Percentiles rank a stretch among this genome's conserved stretches.
Conservation (phyloP, 2,888 invertebrate species). For the Hydrotaea diabolus region DNA sequence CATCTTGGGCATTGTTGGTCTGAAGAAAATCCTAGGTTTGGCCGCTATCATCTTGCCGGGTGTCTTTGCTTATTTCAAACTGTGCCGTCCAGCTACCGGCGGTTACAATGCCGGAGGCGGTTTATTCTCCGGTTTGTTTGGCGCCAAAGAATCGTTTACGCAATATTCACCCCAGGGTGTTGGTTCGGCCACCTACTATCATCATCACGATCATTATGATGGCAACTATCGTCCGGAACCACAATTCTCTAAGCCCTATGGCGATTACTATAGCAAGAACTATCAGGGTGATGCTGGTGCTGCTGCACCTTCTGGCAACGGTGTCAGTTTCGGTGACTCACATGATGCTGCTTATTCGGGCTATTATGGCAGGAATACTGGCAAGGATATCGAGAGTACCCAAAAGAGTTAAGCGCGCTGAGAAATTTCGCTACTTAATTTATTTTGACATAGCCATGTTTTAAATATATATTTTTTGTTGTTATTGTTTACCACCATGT, state of each 20-base stretch:
- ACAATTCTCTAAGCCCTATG: slow-evolving; percentile 78
- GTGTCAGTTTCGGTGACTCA: slow-evolving; percentile 83
- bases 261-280: slow-evolving; percentile 81
- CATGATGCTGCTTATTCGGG: slow-evolving; percentile 88
- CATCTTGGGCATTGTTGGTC: slow-evolving; percentile 90
- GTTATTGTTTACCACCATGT: slow-evolving; percentile 43
- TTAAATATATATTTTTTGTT: slow-evolving; percentile 39
- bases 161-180: slow-evolving; percentile 89
- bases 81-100: slow-evolving; percentile 88
- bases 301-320: slow-evolving; percentile 71
- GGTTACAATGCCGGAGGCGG: slow-evolving; percentile 79
- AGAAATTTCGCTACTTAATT: slow-evolving; percentile 67
- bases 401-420: slow-evolving; percentile 68
- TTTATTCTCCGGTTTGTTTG: slow-evolving; percentile 76
- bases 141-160: slow-evolving; percentile 79
- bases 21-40: slow-evolving; percentile 91
- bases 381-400: slow-evolving; percentile 78
- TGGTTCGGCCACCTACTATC: slow-evolving; percentile 84
- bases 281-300: slow-evolving; percentile 75
- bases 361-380: slow-evolving; percentile 85
- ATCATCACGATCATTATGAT: slow-evolving; percentile 80
- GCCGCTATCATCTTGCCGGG: slow-evolving; percentile 90
- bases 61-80: slow-evolving; percentile 91
- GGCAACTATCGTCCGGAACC: slow-evolving; percentile 76
- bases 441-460: slow-evolving; percentile 54